Conservation (phyloP, 2,797 vertebrate species). For the Taeniopygia guttata region DNA sequence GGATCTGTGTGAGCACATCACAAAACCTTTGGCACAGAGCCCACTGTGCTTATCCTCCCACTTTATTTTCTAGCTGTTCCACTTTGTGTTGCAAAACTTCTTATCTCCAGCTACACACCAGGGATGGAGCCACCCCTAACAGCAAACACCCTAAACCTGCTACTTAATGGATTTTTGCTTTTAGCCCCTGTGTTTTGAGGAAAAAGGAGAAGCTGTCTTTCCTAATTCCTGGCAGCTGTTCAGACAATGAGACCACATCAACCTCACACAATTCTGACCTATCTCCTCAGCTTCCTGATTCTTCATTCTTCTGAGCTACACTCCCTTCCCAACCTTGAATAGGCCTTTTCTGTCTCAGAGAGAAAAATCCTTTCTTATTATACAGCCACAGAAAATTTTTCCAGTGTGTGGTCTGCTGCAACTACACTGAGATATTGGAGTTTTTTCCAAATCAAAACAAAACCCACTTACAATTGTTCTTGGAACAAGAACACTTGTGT, state of each 20-base stretch:
- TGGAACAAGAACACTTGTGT: constrained; percentile 58
- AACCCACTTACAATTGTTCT: constrained; percentile 65
- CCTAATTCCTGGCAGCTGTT: constrained; percentile 23
- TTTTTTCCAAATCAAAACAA: constrained; percentile 64
- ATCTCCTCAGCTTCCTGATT: constrained; percentile 42
- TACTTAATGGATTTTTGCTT: not conserved
- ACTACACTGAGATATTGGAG: constrained; percentile 54
- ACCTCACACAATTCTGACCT: not conserved
- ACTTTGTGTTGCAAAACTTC: not conserved
- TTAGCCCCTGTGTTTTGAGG: not conserved
- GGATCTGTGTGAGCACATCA: not conserved
- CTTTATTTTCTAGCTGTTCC: not conserved
- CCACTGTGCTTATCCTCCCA: not conserved
- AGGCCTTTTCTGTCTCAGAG: constrained; percentile 41
- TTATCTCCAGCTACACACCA: not conserved
- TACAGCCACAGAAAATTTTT: constrained; percentile 57
- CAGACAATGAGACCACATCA: not conserved
- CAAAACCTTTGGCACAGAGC: not conserved
- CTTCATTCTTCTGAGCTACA: not conserved
- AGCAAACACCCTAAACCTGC: not conserved
- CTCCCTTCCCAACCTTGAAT: constrained; percentile 32
- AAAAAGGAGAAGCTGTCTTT: not conserved
- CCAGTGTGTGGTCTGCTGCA: constrained; percentile 65
- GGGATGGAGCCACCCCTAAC: not conserved
- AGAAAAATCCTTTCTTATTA: constrained; percentile 53